Conservation (phyloP, 1,140 invertebrate species). For the Lucilia sericata region DNA sequence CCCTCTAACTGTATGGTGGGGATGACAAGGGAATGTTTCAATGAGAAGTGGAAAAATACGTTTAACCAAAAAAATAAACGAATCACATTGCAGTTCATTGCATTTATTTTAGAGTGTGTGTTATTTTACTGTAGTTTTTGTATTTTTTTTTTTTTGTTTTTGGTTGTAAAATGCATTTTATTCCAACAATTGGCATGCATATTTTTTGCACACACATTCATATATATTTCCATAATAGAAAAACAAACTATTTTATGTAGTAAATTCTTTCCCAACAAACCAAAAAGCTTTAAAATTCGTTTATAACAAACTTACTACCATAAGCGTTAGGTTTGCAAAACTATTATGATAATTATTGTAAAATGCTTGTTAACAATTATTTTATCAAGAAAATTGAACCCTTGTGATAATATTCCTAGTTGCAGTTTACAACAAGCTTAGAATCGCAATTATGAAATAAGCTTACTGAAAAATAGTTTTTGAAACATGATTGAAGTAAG, state of each 20-base stretch:
- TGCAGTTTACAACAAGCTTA: too few relatives aligned
- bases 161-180: background rate
- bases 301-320: too few relatives aligned
- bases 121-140: background rate
- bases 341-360: too few relatives aligned
- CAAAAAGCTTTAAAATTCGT: too few relatives aligned
- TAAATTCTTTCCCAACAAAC: too few relatives aligned
- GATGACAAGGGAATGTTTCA: background rate
- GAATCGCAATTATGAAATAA: too few relatives aligned
- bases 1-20: background rate
- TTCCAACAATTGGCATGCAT: conserved; percentile 17
- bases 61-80: conserved; percentile 17
- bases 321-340: too few relatives aligned
- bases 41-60: background rate
- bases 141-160: background rate
- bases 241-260: background rate
- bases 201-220: background rate
- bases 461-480: too few relatives aligned
- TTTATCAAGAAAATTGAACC: too few relatives aligned
- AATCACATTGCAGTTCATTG: conserved; percentile 26
- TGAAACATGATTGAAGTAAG: too few relatives aligned
- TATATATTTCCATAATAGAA: background rate
- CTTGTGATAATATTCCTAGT: too few relatives aligned
- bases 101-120: conserved; percentile 5
- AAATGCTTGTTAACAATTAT: too few relatives aligned